phyloP scores from a whole-genome alignment of 2,113 vertebrate species.

The Xyliphius kryptos region DNA sequence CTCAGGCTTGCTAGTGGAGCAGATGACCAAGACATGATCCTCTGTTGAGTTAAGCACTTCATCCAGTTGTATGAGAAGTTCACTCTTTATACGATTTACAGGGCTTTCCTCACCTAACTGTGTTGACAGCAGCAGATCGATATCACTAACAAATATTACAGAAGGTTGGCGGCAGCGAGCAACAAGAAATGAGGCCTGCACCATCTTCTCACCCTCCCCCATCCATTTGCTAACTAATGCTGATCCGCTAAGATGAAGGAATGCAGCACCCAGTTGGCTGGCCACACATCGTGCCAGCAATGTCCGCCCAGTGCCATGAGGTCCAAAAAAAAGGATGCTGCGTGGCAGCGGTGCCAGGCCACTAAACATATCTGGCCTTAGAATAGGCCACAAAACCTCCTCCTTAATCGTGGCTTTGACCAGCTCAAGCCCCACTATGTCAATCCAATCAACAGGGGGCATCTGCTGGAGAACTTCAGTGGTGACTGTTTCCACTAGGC shows the following conservation, averaged over 20 bases:
- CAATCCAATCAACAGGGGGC: slow-evolving; percentile 91
- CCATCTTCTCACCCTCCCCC: slow-evolving; percentile 89
- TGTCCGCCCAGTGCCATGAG: slow-evolving; percentile 94
- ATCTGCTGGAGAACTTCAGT: slow-evolving; percentile 92
- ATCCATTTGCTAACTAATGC: slow-evolving; percentile 93
- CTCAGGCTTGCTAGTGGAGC: slow-evolving; percentile 96
- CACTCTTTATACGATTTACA: slow-evolving; percentile 85
- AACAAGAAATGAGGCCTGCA: slow-evolving; percentile 90
- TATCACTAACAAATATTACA: slow-evolving; percentile 93
- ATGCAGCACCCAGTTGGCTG: slow-evolving; percentile 90
- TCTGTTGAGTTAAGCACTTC: slow-evolving; percentile 86
- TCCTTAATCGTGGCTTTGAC: slow-evolving; percentile 94
- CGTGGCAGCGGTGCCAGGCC: slow-evolving; percentile 89
- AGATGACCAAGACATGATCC: slow-evolving; percentile 95
- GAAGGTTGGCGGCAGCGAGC: slow-evolving; percentile 94
- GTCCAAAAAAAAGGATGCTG: slow-evolving; percentile 95
- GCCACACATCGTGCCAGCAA: slow-evolving; percentile 92
- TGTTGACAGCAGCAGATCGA: slow-evolving; percentile 87
- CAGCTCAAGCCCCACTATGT: slow-evolving; percentile 94
- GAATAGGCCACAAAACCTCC: slow-evolving; percentile 95
- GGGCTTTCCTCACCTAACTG: slow-evolving; percentile 91
- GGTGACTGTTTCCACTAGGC: slow-evolving; percentile 93
- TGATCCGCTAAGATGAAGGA: slow-evolving; percentile 85
- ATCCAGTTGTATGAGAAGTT: slow-evolving; percentile 96
- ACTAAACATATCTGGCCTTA: slow-evolving; percentile 93